Base-by-base conservation (phyloP, 2,888 invertebrate genomes). In the Mesochorus sp. region DNA sequence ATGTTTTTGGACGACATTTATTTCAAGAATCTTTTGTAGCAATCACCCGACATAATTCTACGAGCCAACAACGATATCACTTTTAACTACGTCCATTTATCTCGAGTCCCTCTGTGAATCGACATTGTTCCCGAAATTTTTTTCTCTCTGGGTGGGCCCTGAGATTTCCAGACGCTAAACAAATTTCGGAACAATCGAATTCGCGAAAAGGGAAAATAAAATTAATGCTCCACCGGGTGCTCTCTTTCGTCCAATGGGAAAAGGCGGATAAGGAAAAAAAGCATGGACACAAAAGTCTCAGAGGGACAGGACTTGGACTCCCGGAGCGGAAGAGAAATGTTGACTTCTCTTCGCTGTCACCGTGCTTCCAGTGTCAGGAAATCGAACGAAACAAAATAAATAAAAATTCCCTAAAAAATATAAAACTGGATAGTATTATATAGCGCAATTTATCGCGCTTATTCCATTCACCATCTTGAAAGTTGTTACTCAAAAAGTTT, bases 121-220 rank as follows among this genome's bases (percentile, higher is more conserved):
- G 53, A 42, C 64, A 51, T 31, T 49, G 62, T 55, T 77, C 68
- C 62, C 75, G 21, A 42, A 26, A 61, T 62, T 62, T 68, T 39
- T 39, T 57, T 64, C 77, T 57, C 77, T 24, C 34, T 78, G 77
- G 77, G 73, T 78, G 77, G 77, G 73, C 77, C 39, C 12, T n/a
- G n/a, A n/a, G n/a, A n/a, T n/a, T 6, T n/a, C 12, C 3, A 12
- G 12, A 55, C n/a, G 53, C 17, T 12, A 49, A 68, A 73, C 67
- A 73, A 77, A 73, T 77, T 57, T 64, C 55, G 28, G 34, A 68
- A 77, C 72, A 62, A 68, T 73, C 53, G 76, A 66, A 47, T 72
- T 77, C 39, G 55, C 62, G 49, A 73, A 44, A 37, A 37, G n/a
- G 5, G 42, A n/a, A 14, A 67, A 55, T 8, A 68, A 37, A 57